phyloP scores from a whole-genome alignment of 2,888 invertebrate genomes.

The Chirona hameri region DNA sequence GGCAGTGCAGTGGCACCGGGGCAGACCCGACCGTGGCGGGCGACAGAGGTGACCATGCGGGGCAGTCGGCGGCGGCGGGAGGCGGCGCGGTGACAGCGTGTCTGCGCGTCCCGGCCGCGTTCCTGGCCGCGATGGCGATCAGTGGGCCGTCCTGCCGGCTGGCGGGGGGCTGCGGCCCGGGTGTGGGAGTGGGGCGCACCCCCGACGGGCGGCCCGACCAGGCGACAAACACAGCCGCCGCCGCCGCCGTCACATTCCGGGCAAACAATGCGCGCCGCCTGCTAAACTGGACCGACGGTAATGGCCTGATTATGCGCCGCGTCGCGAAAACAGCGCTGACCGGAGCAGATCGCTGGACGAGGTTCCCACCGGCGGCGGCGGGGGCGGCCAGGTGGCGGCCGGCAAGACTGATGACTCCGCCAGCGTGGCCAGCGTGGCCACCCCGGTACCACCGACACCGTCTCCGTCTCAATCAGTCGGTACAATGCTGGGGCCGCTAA shows the following conservation, averaged over 20 bases:
- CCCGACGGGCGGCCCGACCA: no score
- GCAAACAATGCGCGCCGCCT: conserved; percentile 11
- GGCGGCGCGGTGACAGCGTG: no score
- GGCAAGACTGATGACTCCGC: neutral
- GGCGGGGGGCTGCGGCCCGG: no score
- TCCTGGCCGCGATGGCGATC: no score
- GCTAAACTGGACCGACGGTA: neutral
- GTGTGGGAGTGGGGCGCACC: no score
- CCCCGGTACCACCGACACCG: neutral
- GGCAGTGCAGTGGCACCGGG: no score
- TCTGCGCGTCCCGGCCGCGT: no score
- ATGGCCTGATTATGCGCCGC: neutral
- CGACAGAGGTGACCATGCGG: no score
- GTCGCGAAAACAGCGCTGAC: neutral
- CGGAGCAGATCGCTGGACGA: neutral
- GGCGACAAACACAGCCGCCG: neutral
- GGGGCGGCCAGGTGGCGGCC: neutral
- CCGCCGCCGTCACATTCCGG: conserved; percentile 8
- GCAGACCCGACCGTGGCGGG: no score
- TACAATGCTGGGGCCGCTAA: neutral
- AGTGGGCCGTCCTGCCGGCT: no score
- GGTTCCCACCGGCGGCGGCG: neutral
- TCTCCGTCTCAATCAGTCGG: neutral
- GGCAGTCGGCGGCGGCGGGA: no score
- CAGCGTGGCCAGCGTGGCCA: neutral